phyloP scores from a whole-genome alignment of 2,113 vertebrate genomes.

The Nymphicus hollandicus region DNA sequence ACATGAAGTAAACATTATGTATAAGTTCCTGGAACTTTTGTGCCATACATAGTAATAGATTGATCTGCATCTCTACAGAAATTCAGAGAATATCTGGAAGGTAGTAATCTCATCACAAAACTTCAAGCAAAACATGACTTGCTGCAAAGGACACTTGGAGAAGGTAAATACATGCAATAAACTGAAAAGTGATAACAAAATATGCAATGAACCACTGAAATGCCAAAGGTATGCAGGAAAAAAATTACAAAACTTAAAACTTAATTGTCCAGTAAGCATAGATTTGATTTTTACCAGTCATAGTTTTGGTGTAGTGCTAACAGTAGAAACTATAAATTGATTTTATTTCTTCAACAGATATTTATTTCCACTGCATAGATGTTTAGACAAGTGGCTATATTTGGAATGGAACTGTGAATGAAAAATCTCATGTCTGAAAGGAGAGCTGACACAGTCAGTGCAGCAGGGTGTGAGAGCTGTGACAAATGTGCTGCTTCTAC shows the following conservation, averaged over 20 bases:
- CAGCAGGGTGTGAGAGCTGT: neutral
- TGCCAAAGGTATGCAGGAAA: neutral
- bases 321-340: neutral
- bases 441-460: neutral
- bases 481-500: neutral
- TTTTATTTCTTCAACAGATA: neutral
- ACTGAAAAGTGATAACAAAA: neutral
- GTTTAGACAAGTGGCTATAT: neutral
- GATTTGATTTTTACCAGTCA: neutral
- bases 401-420: neutral
- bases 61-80: constrained; percentile 84
- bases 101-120: constrained; percentile 97
- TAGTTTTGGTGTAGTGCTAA: neutral
- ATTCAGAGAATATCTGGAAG: constrained; percentile 97
- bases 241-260: neutral
- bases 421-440: neutral
- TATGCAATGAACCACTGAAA: neutral
- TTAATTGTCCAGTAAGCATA: neutral
- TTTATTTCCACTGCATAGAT: neutral
- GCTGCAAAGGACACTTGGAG: constrained; percentile 91
- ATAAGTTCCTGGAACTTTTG: neutral
- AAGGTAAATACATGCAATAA: constrained; percentile 78
- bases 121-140: constrained; percentile 98
- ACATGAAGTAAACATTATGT: neutral
- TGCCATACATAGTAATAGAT: constrained; percentile 28